Percentiles rank a stretch among this genome's conserved stretches.
These are phyloP conservation scores for Drosophila sproati DNA, from an alignment of 1,140 invertebrate genomes.

Conservation along the genomic window DNA sequence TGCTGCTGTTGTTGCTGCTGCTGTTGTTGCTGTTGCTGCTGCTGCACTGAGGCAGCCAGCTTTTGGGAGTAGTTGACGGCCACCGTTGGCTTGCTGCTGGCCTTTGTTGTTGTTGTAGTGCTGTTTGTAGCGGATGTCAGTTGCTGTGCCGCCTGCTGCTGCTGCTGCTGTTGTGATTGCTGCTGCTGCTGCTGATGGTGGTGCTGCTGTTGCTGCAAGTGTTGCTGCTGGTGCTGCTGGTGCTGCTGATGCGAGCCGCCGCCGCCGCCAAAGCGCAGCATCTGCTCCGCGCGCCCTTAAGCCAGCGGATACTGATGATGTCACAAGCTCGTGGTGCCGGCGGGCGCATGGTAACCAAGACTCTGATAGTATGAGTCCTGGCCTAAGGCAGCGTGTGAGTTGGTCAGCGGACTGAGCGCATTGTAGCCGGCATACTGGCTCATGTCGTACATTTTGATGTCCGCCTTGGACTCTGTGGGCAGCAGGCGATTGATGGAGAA, in stretches of 20 bases:
- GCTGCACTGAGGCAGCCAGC: constrained; percentile 50
- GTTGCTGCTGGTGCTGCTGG: constrained; percentile 70
- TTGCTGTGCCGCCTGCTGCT: constrained; percentile 72
- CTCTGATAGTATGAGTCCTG: constrained; percentile 93
- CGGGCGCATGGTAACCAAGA: constrained; percentile 89
- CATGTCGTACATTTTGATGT: constrained; percentile 93
- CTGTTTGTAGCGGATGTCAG: constrained; percentile 75
- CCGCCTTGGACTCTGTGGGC: constrained; percentile 93
- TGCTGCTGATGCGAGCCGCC: constrained; percentile 63
- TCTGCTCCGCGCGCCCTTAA: constrained; percentile 86
- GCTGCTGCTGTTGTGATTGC: constrained; percentile 47
- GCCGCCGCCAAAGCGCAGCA: constrained; percentile 68
- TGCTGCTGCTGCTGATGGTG: constrained; percentile 48
- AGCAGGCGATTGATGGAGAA: constrained; percentile 97
- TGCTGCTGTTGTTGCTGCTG: constrained; percentile 69
- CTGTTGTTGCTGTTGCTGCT: constrained; percentile 61
- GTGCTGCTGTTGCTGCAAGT: constrained; percentile 66
- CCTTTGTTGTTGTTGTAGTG: constrained; percentile 53
- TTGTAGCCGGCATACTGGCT: constrained; percentile 89
- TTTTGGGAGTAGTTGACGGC: constrained; percentile 69
- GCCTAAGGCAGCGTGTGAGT: constrained; percentile 87
- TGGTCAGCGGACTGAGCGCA: constrained; percentile 87
- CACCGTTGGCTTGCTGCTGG: constrained; percentile 64
- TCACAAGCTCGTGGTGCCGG: constrained; percentile 90
- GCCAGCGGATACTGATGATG: constrained; percentile 89